These are phyloP conservation scores for Cydia pomonella DNA, from an alignment of 1,140 invertebrate genomes.

Conservation along the genomic window DNA sequence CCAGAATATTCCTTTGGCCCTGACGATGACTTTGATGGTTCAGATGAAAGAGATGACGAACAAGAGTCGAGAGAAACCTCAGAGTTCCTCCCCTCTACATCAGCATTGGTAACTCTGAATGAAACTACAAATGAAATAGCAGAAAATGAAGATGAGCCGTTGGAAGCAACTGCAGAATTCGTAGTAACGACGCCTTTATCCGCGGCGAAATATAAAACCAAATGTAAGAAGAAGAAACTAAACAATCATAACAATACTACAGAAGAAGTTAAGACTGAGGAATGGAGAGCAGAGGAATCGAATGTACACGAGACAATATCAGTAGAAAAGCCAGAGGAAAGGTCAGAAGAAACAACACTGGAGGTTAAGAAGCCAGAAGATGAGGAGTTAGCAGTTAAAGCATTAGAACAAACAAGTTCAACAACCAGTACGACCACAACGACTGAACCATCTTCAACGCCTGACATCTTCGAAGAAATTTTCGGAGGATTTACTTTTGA, in stretches of 20 bases:
- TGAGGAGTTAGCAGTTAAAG: not conserved
- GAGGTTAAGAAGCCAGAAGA: constrained; percentile 12
- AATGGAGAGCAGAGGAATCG: constrained; percentile 25
- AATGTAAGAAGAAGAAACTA: constrained; percentile 72
- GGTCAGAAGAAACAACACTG: not conserved
- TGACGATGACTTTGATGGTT: constrained; percentile 37
- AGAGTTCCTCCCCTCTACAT: constrained; percentile 61
- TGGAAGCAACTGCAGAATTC: constrained; percentile 47
- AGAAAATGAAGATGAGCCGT: constrained; percentile 40
- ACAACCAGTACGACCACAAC: constrained; percentile 41
- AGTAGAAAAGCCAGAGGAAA: constrained; percentile 16
- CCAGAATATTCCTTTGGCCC: constrained; percentile 33
- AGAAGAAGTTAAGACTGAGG: constrained; percentile 25
- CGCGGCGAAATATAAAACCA: constrained; percentile 59
- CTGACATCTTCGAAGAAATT: constrained; percentile 57
- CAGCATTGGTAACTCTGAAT: constrained; percentile 39
- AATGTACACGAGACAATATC: constrained; percentile 23
- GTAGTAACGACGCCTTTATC: constrained; percentile 47
- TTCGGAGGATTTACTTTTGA: constrained; percentile 59
- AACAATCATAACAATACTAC: constrained; percentile 38
- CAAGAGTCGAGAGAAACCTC: constrained; percentile 53
- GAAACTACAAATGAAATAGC: constrained; percentile 48
- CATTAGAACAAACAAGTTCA: constrained; percentile 14
- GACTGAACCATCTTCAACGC: constrained; percentile 34
- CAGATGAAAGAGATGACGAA: constrained; percentile 38